Base-by-base conservation (phyloP, 2,888 invertebrate species). In the Aphrophora alni region DNA sequence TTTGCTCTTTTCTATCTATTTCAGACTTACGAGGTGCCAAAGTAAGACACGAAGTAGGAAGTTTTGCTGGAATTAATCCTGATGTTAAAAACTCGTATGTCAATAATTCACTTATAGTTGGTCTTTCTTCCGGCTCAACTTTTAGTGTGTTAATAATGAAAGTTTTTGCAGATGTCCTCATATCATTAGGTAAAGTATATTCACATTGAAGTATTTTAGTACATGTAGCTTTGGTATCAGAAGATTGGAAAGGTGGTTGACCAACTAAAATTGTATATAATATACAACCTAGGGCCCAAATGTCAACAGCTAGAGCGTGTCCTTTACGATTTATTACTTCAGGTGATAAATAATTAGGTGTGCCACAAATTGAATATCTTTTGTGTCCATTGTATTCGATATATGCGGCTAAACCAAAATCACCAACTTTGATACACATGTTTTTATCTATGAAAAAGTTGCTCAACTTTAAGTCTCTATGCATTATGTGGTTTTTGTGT, bases 211-310 rank as follows among this genome's bases (percentile, higher is more conserved):
- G 28, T 51, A 81, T 81, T 33, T 74, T 75, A 26, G 38, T 28
- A 71, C 75, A 81, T 0, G 81, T 81, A 4, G 38, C 26, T 33
- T 78, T 59, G 3, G 71, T 59, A 25, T 77, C 28, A 14, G 25
- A 25, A 17, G 78, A 71, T 26, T 81, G 78, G 26, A 81, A 81
- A 0, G 81, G 81, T 1, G 81, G 81, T 8, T 75, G 75, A 5
- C 81, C 81, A 14, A 78, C 78, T 12, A 81, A 38, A 26, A 81
- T 38, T 12, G 81, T 78, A 38, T 81, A 78, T 5, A 81, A 68
- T 28, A 81, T 78, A 76, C 81, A 81, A 14, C 81, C 81, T 0
- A 78, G 59, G 0, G 81, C 81, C 81, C 81, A 81, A 21, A 81
- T 38, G 26, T 81, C 81, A 0, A 81, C 81, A 17, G 75, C 78